Base-by-base conservation (phyloP, 1,140 invertebrate genomes). In the Magallana angulata region DNA sequence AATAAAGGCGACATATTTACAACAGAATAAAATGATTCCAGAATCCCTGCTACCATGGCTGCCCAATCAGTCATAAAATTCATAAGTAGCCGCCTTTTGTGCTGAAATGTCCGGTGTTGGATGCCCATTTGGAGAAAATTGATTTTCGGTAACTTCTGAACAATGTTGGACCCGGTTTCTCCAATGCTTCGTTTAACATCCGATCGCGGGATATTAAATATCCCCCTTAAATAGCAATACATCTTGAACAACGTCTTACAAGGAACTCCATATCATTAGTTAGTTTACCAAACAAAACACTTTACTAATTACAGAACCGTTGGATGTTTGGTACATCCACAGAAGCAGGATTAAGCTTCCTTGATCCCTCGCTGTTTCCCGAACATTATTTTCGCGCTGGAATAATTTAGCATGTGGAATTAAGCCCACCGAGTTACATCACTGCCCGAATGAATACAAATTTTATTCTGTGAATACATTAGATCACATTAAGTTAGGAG, bases 391-490 rank as follows among this genome's bases (percentile, higher is more conserved):
- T 76, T 76, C 24, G 30, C 68, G 18, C 18, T 76, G 24, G 68
- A 76, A 76, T 76, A 76, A 76, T 76, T 76, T 76, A 76, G 24
- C 68, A 76, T 76, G 68, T 30, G 14, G 36, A 76, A 76, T 76
- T 76, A 76, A 76, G 68, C 7, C 68, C 18, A 36, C 14, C 36
- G 68, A 11, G 68, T 76, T 76, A 76, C 68, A 76, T 76, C 68
- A 76, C 68, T 30, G 8, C 68, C 24, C 11, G 24, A 76, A 76
- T 76, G 68, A 76, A 76, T 76, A 76, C 68, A 76, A 76, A 76
- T 76, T 76, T 76, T 76, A 76, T 76, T 76, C 68, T 36, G 68
- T 76, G 68, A 76, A 76, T 76, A 76, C 68, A 76, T 76, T 76
- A 76, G 68, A 30, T 36, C 24, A 30, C 68, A 76, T 76, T 76